Base-by-base conservation (phyloP, 1,140 invertebrate species). In the Tetramorium alpestre region DNA sequence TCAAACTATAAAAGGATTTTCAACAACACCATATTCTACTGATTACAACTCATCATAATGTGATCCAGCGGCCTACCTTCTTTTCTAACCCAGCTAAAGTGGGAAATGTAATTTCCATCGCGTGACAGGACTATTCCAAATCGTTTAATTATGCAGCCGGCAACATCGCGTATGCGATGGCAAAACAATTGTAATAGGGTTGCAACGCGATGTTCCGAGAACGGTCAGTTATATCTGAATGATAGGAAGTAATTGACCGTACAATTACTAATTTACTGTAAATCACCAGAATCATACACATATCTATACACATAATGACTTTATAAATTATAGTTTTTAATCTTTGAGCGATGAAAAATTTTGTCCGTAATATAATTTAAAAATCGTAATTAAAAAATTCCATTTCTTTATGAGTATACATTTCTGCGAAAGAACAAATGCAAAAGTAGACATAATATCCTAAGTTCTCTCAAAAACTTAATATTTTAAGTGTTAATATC, bases 131-230 rank as follows among this genome's bases (percentile, higher is more conserved):
- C 81, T 62, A 58, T 75, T 58, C 28, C 51, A 22, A 58, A 72
- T 85, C 25, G 70, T 85, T 85, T 85, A 85, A 85, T 76, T 76
- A 85, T 76, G 70, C 70, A 85, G 60, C 25, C 47, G 44, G 5
- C n/a, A 44, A 11, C n/a, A 51, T 76, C 69, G 70, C 67, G 81
- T 54, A 73, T 85, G 56, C 33, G 33, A 76, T 76, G 44, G 58
- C 16, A 73, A 64, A 85, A 85, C 25, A 64, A 76, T 81, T 41
- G 44, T 75, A 76, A 85, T 76, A 56, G 28, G 33, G 47, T 64
- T 76, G 67, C 25, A 38, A 51, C 18, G 54, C 11, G n/a, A 33
- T n/a, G 44, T 70, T 70, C 64, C 33, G 13, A 70, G 62, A 81
- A 54, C 41, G 22, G 33, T 41, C 41, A 6, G 3, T 18, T 62